These are phyloP conservation scores for Saccopteryx leptura DNA, from an alignment of 2,113 vertebrate genomes.

Conservation along the genomic window DNA sequence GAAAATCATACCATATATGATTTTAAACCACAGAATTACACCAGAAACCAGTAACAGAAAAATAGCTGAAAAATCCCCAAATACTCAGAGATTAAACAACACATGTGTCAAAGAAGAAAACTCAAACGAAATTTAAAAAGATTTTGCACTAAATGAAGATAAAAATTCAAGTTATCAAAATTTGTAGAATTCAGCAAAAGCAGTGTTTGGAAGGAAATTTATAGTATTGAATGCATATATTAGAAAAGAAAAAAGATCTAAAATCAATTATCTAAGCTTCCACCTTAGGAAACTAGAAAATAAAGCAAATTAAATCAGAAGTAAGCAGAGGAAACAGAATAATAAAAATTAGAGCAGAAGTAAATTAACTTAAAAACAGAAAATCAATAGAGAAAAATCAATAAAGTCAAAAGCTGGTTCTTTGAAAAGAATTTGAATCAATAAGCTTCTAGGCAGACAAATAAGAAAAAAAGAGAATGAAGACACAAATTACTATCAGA, in stretches of 20 bases:
- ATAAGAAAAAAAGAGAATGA: neutral
- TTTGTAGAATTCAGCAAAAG: neutral
- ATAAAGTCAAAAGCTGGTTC: neutral
- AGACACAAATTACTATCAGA: neutral
- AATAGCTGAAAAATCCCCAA: neutral
- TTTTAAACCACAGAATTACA: neutral
- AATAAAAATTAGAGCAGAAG: neutral
- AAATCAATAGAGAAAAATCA: neutral
- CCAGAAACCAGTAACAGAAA: neutral
- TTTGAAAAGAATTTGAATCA: neutral
- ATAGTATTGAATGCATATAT: neutral
- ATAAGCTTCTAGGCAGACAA: neutral
- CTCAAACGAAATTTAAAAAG: neutral
- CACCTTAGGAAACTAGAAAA: conserved; percentile 1
- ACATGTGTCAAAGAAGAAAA: neutral
- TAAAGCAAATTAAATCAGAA: neutral
- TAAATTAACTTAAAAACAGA: neutral
- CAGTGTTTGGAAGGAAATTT: neutral
- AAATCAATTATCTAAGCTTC: conserved; percentile 12
- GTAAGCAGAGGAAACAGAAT: conserved; percentile 1
- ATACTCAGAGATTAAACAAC: neutral
- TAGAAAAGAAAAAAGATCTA: conserved; percentile 1
- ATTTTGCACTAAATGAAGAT: conserved; percentile 16
- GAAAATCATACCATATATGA: neutral
- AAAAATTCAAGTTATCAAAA: neutral